Evolutionary conservation across 2,797 vertebrate species (phyloP).

Genomic region (Acipenser ruthenus): DNA sequence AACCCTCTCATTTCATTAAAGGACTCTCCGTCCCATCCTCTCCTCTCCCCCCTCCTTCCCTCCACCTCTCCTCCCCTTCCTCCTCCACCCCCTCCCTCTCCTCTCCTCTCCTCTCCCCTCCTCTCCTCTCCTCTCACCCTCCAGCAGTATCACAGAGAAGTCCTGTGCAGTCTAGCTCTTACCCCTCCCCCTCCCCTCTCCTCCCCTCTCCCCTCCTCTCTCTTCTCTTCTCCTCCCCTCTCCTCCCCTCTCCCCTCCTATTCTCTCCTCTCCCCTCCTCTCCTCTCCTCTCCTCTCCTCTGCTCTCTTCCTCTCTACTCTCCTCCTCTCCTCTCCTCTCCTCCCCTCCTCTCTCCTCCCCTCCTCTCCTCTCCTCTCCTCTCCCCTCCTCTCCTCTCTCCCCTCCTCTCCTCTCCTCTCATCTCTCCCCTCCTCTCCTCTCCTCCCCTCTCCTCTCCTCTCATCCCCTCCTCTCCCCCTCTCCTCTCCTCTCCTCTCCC

Average conservation of each 20-base stretch:
- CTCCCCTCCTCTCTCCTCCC: not conserved
- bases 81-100: not conserved
- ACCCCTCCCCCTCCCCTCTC: not conserved
- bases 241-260: not conserved
- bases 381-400: not conserved
- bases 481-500: conserved; percentile 52
- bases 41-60: too few relatives aligned
- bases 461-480: conserved; percentile 61
- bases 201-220: conserved; percentile 25
- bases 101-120: not conserved
- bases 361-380: not conserved
- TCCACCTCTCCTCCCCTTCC: too few relatives aligned
- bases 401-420: too few relatives aligned
- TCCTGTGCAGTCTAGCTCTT: not conserved
- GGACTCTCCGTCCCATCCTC: too few relatives aligned
- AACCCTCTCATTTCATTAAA: too few relatives aligned
- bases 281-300: not conserved
- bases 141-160: not conserved
- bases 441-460: not conserved
- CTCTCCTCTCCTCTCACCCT: not conserved
- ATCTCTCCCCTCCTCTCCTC: not conserved
- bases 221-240: conserved; percentile 44
- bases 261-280: not conserved
- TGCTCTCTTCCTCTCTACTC: too few relatives aligned
- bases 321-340: not conserved